These are phyloP conservation scores for Rhyzopertha dominica DNA, from an alignment of 1,140 invertebrate genomes.

Conservation along the genomic window DNA sequence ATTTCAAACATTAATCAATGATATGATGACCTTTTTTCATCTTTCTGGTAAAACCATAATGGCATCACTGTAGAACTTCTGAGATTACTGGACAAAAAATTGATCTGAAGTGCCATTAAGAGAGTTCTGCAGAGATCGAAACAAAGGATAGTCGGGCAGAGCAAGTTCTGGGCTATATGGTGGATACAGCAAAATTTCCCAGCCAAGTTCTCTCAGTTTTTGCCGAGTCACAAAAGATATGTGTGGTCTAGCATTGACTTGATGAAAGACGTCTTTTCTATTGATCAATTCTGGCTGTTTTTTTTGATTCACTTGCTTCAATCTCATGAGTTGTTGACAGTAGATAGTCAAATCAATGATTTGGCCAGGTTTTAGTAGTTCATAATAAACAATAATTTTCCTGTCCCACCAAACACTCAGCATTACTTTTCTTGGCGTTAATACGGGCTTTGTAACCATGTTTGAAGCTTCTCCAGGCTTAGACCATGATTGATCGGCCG, in stretches of 20 bases:
- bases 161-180: slow-evolving; percentile 37
- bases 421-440: slow-evolving; percentile 19
- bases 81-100: too few relatives aligned
- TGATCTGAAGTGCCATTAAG: too few relatives aligned
- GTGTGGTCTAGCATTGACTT: slow-evolving; percentile 30
- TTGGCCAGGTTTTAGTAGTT: slow-evolving; percentile 26
- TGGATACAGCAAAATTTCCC: slow-evolving; percentile 38
- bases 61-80: too few relatives aligned
- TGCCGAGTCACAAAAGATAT: slow-evolving; percentile 19
- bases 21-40: too few relatives aligned
- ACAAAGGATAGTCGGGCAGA: slow-evolving; percentile 46
- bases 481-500: slow-evolving; percentile 10
- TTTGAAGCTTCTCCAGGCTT: slow-evolving; percentile 5
- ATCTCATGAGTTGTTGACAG: too few relatives aligned
- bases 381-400: slow-evolving; percentile 24
- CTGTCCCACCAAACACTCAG: slow-evolving; percentile 23
- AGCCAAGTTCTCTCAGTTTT: slow-evolving; percentile 34
- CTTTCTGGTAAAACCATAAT: too few relatives aligned
- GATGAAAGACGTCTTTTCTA: slow-evolving; percentile 33
- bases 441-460: slow-evolving; percentile 20
- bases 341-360: slow-evolving; percentile 23
- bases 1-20: too few relatives aligned
- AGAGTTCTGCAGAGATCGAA: slow-evolving; percentile 32
- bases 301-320: not conserved
- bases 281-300: slow-evolving; percentile 28